Conservation (phyloP, 2,113 vertebrate species). For the Colistium nudipinnis region DNA sequence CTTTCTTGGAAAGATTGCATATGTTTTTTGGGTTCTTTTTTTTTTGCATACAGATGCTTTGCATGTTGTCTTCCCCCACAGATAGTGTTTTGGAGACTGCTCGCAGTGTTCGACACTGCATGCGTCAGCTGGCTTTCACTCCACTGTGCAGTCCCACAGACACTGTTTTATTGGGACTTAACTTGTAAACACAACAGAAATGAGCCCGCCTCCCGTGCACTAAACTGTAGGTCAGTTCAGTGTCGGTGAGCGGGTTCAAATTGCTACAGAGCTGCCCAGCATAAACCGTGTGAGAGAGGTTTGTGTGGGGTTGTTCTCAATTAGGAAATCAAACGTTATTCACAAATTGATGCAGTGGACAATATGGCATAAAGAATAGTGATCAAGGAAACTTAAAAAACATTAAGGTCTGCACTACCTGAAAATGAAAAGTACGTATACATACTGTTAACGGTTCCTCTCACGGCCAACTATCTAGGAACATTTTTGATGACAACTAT, state of each 20-base stretch:
- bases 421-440: background rate
- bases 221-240: slow-evolving; percentile 38
- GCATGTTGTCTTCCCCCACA: background rate
- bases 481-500: background rate
- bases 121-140: slow-evolving; percentile 19
- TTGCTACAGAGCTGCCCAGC: slow-evolving; percentile 10
- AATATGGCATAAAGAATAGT: background rate
- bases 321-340: no score
- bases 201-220: slow-evolving; percentile 45
- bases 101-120: slow-evolving; percentile 1
- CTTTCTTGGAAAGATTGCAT: background rate
- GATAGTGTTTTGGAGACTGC: no score
- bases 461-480: no score
- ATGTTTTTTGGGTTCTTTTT: no score
- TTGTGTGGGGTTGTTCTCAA: no score
- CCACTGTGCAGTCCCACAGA: slow-evolving; percentile 21
- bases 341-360: background rate
- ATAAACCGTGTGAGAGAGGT: no score
- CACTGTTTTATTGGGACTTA: slow-evolving; percentile 15
- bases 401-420: background rate
- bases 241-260: slow-evolving; percentile 13
- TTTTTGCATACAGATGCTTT: background rate
- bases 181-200: slow-evolving; percentile 26
- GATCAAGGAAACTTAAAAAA: background rate
- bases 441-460: background rate